Base-by-base conservation (phyloP, 2,797 vertebrate genomes). In the Meda fulgida region DNA sequence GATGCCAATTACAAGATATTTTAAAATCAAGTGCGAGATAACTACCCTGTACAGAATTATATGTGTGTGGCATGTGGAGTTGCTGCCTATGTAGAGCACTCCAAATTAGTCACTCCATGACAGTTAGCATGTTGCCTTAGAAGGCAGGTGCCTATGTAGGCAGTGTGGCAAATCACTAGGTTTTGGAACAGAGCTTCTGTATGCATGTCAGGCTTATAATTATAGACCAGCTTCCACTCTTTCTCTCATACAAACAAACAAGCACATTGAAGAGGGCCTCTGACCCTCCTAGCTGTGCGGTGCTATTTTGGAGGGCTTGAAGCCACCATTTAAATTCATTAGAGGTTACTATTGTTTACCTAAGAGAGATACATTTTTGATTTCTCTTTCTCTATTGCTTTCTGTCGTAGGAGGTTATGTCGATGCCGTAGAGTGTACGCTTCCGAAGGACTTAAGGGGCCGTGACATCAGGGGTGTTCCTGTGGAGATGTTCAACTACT, bases 401-500 rank as follows among this genome's bases (percentile, higher is more conserved):
- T 92, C 70, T 93, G 78, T 81, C 55, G 65, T 90, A 95, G 93
- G 94, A 85, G 98, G 98, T 87, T 92, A 96, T 92, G 86, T 98
- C 93, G 94, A 97, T 93, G 98, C 97, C 21, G 92, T 99, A 88
- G 96, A 98, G 86, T 99, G 98, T 89, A 99, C 97, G 26, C 94
- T 99, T 38, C 98, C 98, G 13, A 99, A 99, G 92, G 98, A 99
- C 88, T 96, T 99, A 92, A 95, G 97, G 88, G 98, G 98, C 80
- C 96, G 97, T 91, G 97, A 99, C 92, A 99, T 99, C 94, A 95
- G 98, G 0, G 92, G 96, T 77, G 97, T 99, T 83, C 98, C 98
- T 2, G 95, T 99, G 93, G 98, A 99, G 94, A 99, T 99, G 98
- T 99, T 99, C 92, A 98, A 97, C 94, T 99, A 99, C 92, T 99